phyloP scores from a whole-genome alignment of 2,797 vertebrate species.

The Eidolon dupreanum region DNA sequence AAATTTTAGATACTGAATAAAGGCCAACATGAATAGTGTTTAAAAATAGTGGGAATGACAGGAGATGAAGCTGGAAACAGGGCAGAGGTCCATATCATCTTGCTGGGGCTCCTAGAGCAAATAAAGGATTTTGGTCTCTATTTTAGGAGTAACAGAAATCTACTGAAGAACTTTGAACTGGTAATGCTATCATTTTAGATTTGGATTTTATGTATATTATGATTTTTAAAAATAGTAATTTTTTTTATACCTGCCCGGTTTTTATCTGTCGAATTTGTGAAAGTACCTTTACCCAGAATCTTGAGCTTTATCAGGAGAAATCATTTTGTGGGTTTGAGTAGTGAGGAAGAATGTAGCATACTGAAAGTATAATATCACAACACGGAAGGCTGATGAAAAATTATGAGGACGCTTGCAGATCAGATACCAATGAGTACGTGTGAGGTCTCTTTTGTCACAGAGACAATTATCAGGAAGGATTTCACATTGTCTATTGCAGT shows the following conservation, averaged over 20 bases:
- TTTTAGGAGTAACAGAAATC: background rate
- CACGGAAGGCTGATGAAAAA: background rate
- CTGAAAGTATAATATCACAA: background rate
- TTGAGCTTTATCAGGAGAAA: background rate
- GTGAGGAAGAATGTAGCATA: background rate
- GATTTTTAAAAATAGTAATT: background rate
- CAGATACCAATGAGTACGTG: background rate
- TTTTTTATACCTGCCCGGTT: background rate
- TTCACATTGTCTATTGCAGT: background rate
- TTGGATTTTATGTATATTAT: background rate
- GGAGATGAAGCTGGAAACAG: background rate
- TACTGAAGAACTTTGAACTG: background rate
- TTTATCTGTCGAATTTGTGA: background rate
- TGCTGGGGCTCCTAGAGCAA: background rate
- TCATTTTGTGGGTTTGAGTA: background rate
- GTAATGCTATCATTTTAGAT: background rate
- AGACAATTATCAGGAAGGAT: background rate
- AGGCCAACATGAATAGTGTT: background rate
- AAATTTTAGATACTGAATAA: background rate
- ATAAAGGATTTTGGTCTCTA: background rate
- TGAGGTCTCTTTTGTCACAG: background rate
- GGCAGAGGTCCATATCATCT: background rate
- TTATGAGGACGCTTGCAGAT: background rate
- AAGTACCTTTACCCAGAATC: background rate
- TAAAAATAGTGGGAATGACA: background rate